Conservation (phyloP, 2,113 vertebrate species). For the Meles meles region DNA sequence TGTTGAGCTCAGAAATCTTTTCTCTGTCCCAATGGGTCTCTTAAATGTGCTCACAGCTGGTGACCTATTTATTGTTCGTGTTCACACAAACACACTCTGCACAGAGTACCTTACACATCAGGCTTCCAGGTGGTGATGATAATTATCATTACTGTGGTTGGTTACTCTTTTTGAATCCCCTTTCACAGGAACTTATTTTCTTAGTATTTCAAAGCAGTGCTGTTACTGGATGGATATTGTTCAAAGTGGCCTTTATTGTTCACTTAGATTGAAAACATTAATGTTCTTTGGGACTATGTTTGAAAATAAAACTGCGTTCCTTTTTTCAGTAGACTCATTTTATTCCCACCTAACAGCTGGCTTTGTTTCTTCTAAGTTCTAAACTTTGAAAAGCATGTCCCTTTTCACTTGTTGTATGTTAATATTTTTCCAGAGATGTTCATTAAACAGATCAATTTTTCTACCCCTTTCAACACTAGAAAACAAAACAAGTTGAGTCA, state of each 20-base stretch:
- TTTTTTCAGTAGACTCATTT: slow-evolving; percentile 24
- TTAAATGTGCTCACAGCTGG: not conserved
- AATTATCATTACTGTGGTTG: not conserved
- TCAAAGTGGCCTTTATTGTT: slow-evolving; percentile 36
- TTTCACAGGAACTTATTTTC: slow-evolving; percentile 2
- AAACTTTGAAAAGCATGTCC: slow-evolving; percentile 51
- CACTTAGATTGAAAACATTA: slow-evolving; percentile 33
- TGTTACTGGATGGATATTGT: slow-evolving; percentile 19
- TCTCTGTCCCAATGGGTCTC: not conserved
- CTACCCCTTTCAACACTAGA: slow-evolving; percentile 65
- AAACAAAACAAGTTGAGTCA: slow-evolving; percentile 74
- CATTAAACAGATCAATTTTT: slow-evolving; percentile 72
- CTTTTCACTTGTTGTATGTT: slow-evolving; percentile 69
- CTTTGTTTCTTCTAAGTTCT: slow-evolving; percentile 56
- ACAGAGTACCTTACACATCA: not conserved
- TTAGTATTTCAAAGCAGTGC: slow-evolving; percentile 30
- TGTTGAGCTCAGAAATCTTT: not conserved
- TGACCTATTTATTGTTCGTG: not conserved
- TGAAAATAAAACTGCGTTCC: slow-evolving; percentile 42
- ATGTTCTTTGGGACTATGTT: slow-evolving; percentile 27
- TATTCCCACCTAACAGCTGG: slow-evolving; percentile 1
- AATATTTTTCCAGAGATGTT: slow-evolving; percentile 71
- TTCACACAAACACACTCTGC: not conserved
- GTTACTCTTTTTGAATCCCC: not conserved
- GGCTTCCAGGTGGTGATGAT: not conserved